phyloP scores from a whole-genome alignment of 2,113 vertebrate species.

The Pipra filicauda region DNA sequence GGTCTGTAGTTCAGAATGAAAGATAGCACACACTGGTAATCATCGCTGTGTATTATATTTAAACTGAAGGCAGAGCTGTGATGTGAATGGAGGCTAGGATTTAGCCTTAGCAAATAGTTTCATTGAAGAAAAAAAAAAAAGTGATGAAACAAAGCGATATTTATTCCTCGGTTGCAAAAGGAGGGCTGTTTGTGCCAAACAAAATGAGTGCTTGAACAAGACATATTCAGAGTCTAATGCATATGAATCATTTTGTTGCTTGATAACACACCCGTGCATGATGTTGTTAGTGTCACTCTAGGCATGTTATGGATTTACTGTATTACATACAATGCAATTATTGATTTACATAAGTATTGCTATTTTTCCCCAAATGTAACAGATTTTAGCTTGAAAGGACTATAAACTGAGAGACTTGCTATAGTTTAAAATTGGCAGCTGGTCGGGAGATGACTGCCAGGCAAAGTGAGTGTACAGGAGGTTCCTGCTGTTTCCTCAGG shows the following conservation, averaged over 20 bases:
- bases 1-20: neutral
- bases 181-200: conserved; percentile 54
- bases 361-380: conserved; percentile 69
- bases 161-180: conserved; percentile 41
- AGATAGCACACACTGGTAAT: neutral
- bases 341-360: conserved; percentile 77
- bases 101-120: conserved; percentile 1
- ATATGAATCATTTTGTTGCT: conserved; percentile 41
- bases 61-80: neutral
- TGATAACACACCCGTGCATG: conserved; percentile 13
- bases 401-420: conserved; percentile 75
- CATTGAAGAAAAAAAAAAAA: neutral
- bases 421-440: conserved; percentile 89
- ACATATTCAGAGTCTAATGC: conserved; percentile 10
- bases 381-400: conserved; percentile 78
- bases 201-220: conserved; percentile 45
- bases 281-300: conserved; percentile 57
- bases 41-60: neutral
- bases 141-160: conserved; percentile 35
- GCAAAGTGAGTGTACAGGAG: conserved; percentile 88
- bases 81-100: neutral
- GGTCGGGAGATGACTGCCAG: conserved; percentile 90
- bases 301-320: conserved; percentile 68
- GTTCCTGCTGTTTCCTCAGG: conserved; percentile 90
- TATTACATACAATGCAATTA: conserved; percentile 69